Evolutionary conservation across 2,888 invertebrate genomes (phyloP).

Genomic region (Athripsodes cinereus): DNA sequence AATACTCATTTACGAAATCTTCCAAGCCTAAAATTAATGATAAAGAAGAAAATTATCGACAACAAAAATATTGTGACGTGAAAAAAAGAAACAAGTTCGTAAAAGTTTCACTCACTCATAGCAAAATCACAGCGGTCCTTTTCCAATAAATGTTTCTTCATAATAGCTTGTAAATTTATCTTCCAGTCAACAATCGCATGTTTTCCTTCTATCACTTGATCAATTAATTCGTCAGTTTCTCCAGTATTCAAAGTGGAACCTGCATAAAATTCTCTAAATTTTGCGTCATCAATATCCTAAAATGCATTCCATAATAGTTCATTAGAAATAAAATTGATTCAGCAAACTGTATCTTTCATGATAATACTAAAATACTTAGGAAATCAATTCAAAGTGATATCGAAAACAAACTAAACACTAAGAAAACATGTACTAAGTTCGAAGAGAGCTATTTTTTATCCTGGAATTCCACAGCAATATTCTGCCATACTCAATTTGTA

Average conservation of each 20-base stretch:
- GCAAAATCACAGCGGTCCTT: conserved; percentile 70
- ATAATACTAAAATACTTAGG: too few species aligned
- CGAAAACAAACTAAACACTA: too few species aligned
- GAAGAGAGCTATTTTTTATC: too few species aligned
- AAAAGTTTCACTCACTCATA: conserved; percentile 49
- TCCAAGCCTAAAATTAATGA: conserved; percentile 52
- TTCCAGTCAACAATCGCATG: conserved; percentile 81
- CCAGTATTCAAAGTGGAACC: conserved; percentile 47
- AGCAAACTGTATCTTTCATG: too few species aligned
- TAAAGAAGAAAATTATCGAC: neutral
- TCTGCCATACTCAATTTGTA: too few species aligned
- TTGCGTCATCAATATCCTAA: conserved; percentile 54
- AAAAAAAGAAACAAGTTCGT: neutral
- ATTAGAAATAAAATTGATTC: too few species aligned
- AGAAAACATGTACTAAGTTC: too few species aligned
- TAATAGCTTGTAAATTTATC: conserved; percentile 65
- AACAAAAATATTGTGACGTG: neutral
- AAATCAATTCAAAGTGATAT: too few species aligned
- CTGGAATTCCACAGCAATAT: too few species aligned
- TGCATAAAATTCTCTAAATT: conserved; percentile 52
- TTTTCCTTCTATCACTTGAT: conserved; percentile 55
- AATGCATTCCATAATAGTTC: too few species aligned
- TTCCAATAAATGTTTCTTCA: conserved; percentile 59
- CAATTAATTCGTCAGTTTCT: conserved; percentile 47
- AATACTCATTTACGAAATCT: conserved; percentile 72